Evolutionary conservation across 2,797 vertebrate genomes (phyloP), one percentile per base, ranked within the genome.

Genomic region (Poeciliopsis presidionis): DNA sequence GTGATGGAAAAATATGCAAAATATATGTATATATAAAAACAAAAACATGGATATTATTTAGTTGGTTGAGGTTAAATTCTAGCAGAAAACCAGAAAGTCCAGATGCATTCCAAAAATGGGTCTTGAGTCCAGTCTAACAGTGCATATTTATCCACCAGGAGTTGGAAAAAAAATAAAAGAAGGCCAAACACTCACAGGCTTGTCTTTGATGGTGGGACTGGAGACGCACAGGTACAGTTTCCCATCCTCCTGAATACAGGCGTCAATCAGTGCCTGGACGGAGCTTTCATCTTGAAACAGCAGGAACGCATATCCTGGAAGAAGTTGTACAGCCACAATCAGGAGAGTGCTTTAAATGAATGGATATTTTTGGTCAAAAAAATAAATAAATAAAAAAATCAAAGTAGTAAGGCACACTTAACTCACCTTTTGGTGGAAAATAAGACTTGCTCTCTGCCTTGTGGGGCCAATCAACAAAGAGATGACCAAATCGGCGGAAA

Each of bases 371-470:
- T 49, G 14, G n/a, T 49, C 18, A 70, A 11, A 79, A 16, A 28
- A 7, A 59, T 0, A 41, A 7, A 7, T 5, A 13, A n/a, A 16
- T n/a, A 30, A 5, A 28, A 0, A 28, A 14, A 20, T 59, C 11
- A 45, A 2, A 13, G 2, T 55, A 2, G 46, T 59, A 41, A 3
- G 39, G 78, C 41, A 55, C 28, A 67, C 63, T 30, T 20, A 33
- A 87, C 87, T 94, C 91, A 99, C 98, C 98, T 97, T 99, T 99
- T 30, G 98, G 98, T 92, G 98, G 98, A 88, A 99, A 99, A 82
- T 99, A 99, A 77, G 98, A 99, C 93, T 99, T 99, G 95, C 98
- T 99, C 94, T 99, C 98, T 88, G 98, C 98, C 93, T 99, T 99
- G 93, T 99, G 98, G 76, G 98, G 98, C 98, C 98, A 99, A 89